Evolutionary conservation across 2,888 invertebrate species (phyloP).

Genomic region (Callimorpha dominula): DNA sequence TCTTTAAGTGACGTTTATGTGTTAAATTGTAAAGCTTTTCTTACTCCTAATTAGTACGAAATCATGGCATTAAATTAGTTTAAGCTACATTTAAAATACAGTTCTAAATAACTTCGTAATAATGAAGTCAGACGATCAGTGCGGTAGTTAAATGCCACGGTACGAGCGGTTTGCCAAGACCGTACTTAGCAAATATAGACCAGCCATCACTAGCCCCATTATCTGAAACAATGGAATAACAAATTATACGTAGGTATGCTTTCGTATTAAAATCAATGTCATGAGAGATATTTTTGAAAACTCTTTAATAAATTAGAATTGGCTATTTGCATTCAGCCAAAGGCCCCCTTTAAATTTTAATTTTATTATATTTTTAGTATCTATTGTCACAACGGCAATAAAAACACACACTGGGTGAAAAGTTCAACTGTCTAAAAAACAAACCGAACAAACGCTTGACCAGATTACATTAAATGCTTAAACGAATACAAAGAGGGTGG

Average conservation of each 20-base stretch:
- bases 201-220: slow-evolving; percentile 91
- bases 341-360: too few relatives aligned
- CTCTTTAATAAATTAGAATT: too few relatives aligned
- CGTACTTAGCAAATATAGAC: slow-evolving; percentile 91
- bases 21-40: neutral
- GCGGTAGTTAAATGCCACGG: slow-evolving; percentile 87
- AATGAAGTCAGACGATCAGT: neutral
- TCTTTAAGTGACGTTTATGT: neutral
- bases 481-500: too few relatives aligned
- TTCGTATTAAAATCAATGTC: neutral
- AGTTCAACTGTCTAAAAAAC: too few relatives aligned
- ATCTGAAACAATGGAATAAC: slow-evolving; percentile 86
- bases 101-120: neutral
- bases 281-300: too few relatives aligned
- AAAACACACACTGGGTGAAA: too few relatives aligned
- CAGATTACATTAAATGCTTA: too few relatives aligned
- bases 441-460: too few relatives aligned
- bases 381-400: too few relatives aligned
- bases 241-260: neutral
- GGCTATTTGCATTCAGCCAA: too few relatives aligned
- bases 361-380: too few relatives aligned
- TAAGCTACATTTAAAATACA: neutral
- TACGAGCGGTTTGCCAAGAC: slow-evolving; percentile 92
- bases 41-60: slow-evolving; percentile 5
- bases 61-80: slow-evolving; percentile 2